A percentile compares a stretch with the other conserved stretches of the same genome.
Conservation (phyloP, 2,113 vertebrate species). For the Gallinago media region DNA sequence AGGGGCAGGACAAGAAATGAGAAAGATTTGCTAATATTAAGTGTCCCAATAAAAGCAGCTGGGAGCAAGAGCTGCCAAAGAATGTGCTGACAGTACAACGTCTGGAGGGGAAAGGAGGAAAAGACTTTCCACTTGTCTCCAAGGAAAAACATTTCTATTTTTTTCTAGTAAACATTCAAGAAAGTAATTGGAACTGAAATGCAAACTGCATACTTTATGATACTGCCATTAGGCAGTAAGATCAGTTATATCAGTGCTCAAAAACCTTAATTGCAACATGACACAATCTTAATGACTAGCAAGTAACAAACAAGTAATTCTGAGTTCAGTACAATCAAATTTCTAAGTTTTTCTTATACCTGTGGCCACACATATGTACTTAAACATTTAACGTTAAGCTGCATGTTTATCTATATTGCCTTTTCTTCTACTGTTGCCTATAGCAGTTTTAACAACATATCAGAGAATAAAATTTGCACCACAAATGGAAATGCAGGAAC, state of each 20-base stretch:
- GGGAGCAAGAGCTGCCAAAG: neutral
- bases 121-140: neutral
- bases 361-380: neutral
- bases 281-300: neutral
- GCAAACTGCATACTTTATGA: neutral
- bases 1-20: neutral
- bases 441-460: neutral
- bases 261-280: neutral
- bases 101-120: neutral
- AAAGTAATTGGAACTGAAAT: neutral
- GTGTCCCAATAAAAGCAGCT: neutral
- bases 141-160: neutral
- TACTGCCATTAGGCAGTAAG: neutral
- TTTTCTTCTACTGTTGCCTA: neutral
- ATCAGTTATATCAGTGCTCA: neutral
- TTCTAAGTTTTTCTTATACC: neutral
- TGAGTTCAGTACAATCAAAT: neutral
- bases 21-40: neutral
- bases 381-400: neutral
- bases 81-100: neutral
- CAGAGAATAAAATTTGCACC: neutral
- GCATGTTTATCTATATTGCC: neutral
- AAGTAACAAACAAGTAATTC: neutral
- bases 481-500: neutral
- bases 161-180: neutral